Conservation (phyloP, 2,888 invertebrate species). For the Spilosoma lubricipeda region DNA sequence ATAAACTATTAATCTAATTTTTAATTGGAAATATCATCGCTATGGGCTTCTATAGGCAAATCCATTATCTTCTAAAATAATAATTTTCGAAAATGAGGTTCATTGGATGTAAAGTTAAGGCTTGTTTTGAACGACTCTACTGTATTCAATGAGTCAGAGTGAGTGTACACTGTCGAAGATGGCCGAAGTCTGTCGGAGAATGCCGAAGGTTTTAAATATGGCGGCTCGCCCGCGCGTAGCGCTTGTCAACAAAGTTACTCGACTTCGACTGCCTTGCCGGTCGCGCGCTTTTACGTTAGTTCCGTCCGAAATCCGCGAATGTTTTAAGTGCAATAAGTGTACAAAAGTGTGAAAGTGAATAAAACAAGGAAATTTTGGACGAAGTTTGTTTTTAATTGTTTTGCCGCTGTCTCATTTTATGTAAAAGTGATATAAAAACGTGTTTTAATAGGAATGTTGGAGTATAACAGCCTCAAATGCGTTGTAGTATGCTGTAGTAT, state of each 20-base stretch:
- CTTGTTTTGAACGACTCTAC: conserved; percentile 45
- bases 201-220: conserved; percentile 77
- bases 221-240: conserved; percentile 71
- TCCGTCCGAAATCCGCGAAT: conserved; percentile 51
- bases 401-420: conserved; percentile 39
- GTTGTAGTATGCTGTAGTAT: conserved; percentile 21
- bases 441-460: conserved; percentile 59
- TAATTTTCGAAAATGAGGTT: not conserved
- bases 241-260: conserved; percentile 84
- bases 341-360: conserved; percentile 62
- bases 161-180: conserved; percentile 52
- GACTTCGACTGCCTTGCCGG: conserved; percentile 64
- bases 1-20: not conserved
- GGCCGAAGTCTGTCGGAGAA: conserved; percentile 66
- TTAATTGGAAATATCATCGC: not conserved
- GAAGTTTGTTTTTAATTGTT: conserved; percentile 46
- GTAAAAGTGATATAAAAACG: conserved; percentile 54
- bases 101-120: conserved; percentile 36
- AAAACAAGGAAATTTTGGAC: conserved; percentile 43
- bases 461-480: conserved; percentile 49
- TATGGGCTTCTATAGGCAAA: not conserved
- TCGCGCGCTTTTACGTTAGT: conserved; percentile 63
- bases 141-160: conserved; percentile 40
- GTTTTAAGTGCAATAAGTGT: conserved; percentile 57
- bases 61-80: not conserved